phyloP scores from a whole-genome alignment of 2,113 vertebrate genomes.

The Nettapus auritus region DNA sequence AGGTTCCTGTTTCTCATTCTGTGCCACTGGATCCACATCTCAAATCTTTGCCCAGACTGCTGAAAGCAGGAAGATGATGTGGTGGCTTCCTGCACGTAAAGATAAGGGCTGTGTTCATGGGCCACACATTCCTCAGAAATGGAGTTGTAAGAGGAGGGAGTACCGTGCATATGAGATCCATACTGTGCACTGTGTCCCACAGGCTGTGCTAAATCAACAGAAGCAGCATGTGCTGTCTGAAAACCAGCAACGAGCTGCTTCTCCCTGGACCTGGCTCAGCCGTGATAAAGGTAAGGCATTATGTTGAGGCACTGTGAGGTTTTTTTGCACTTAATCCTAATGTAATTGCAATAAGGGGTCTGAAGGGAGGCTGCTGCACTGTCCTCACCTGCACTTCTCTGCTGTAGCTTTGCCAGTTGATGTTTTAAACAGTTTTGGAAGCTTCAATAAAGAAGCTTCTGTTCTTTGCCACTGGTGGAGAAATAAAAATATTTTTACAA shows the following conservation, averaged over 20 bases:
- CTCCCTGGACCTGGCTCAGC: neutral
- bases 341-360: neutral
- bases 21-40: neutral
- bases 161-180: neutral
- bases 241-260: neutral
- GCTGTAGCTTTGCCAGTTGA: neutral
- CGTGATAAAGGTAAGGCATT: neutral
- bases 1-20: slow-evolving; percentile 21
- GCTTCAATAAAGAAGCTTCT: slow-evolving; percentile 18
- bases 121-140: neutral
- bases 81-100: neutral
- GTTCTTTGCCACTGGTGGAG: slow-evolving; percentile 24
- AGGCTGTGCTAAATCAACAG: neutral
- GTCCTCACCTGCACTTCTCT: neutral
- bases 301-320: neutral
- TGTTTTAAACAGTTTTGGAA: slow-evolving; percentile 37
- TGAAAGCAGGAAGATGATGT: neutral
- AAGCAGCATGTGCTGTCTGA: neutral
- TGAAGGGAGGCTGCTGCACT: neutral
- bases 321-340: neutral
- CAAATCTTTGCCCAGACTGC: neutral
- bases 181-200: neutral
- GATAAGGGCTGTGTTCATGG: neutral
- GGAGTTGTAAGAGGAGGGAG: neutral
- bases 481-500: slow-evolving; percentile 46